A percentile compares a stretch with the other conserved stretches of the same genome.
Conservation (phyloP, 2,888 invertebrate genomes). For the Stramonita haemastoma region DNA sequence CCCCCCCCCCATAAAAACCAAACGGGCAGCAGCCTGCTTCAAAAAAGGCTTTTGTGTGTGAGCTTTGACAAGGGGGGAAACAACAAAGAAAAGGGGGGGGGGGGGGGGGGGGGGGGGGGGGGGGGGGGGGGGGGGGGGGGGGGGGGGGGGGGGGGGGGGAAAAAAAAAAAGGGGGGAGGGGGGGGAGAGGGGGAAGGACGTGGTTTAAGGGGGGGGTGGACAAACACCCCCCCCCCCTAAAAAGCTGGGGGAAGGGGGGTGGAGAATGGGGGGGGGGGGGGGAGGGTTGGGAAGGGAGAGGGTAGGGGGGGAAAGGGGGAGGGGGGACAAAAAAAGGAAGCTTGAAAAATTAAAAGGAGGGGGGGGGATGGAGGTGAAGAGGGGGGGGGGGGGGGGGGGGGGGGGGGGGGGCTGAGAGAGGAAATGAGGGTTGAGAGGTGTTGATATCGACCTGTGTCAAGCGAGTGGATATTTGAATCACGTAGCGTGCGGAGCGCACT, state of each 20-base stretch:
- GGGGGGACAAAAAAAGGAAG: background rate
- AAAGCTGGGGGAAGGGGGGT: background rate
- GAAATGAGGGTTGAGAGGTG: conserved; percentile 27
- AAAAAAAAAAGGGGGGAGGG: too few relatives aligned
- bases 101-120: too few relatives aligned
- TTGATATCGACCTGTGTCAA: conserved; percentile 37
- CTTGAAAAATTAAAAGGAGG: too few relatives aligned
- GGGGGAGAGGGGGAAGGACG: too few relatives aligned
- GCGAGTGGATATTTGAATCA: conserved; percentile 39
- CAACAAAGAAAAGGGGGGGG: background rate
- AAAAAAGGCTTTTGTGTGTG: conserved; percentile 29
- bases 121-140: too few relatives aligned
- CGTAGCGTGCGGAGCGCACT: background rate
- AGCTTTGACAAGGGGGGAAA: background rate
- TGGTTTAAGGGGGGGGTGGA: background rate
- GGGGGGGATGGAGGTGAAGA: too few relatives aligned
- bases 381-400: too few relatives aligned
- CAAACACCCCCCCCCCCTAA: too few relatives aligned
- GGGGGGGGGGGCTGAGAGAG: too few relatives aligned
- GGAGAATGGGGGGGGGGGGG: background rate
- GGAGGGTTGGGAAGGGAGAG: background rate
- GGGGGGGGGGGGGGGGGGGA: too few relatives aligned
- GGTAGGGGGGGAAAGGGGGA: background rate
- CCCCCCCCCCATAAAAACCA: too few relatives aligned
- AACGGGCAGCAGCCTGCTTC: background rate